Conservation (phyloP, 2,113 vertebrate genomes). For the Sorex fumeus region DNA sequence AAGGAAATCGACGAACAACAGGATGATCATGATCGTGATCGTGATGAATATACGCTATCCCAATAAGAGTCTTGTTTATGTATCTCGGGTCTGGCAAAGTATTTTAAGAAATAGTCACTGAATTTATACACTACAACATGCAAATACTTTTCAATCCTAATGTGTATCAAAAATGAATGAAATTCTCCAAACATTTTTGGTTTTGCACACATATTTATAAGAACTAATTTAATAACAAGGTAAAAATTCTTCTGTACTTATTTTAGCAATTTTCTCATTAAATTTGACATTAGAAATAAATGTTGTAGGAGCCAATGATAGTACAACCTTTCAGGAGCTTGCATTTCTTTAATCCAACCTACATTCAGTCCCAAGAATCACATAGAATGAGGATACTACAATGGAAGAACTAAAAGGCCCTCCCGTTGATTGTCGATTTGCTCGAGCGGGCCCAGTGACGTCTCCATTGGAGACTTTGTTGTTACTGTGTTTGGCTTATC, state of each 20-base stretch:
- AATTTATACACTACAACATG: background rate
- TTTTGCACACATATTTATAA: constrained; percentile 27
- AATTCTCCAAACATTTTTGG: constrained; percentile 16
- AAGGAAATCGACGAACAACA: too few relatives aligned
- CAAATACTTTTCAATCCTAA: constrained; percentile 32
- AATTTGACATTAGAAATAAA: background rate
- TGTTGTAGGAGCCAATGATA: too few relatives aligned
- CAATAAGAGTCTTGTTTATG: constrained; percentile 47
- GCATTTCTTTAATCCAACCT: too few relatives aligned
- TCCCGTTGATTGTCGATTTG: too few relatives aligned
- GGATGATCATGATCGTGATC: too few relatives aligned
- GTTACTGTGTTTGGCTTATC: too few relatives aligned
- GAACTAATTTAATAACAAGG: constrained; percentile 38
- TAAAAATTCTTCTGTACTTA: constrained; percentile 32
- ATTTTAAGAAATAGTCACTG: background rate
- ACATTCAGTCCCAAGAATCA: too few relatives aligned
- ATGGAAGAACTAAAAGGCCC: too few relatives aligned
- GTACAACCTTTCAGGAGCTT: too few relatives aligned
- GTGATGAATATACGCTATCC: background rate
- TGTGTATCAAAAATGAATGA: background rate
- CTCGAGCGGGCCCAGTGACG: too few relatives aligned
- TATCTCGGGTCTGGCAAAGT: background rate
- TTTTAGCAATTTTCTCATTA: constrained; percentile 55
- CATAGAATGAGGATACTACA: too few relatives aligned
- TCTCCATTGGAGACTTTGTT: too few relatives aligned